Conservation (phyloP, 2,113 vertebrate genomes). For the Lota lota region DNA sequence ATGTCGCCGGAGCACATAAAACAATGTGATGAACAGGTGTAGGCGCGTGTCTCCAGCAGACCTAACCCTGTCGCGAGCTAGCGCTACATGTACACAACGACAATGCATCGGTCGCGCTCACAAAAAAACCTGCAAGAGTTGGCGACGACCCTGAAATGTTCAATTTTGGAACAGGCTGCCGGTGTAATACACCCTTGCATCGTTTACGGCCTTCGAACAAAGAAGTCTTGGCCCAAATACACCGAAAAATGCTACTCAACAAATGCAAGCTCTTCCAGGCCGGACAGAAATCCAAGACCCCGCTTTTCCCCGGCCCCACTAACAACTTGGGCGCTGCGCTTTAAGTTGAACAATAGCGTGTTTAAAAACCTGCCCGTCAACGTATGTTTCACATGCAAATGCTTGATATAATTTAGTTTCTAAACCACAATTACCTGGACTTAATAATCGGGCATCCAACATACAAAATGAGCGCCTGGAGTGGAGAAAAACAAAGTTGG, state of each 20-base stretch:
- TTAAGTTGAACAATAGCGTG: constrained; percentile 58
- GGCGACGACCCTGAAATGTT: too few relatives aligned
- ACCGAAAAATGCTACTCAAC: constrained; percentile 16
- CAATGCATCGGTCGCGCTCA: too few relatives aligned
- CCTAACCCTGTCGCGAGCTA: background rate
- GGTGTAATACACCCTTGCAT: constrained; percentile 53
- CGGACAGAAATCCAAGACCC: constrained; percentile 54
- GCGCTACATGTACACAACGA: too few relatives aligned
- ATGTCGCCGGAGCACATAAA: background rate
- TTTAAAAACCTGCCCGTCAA: constrained; percentile 16
- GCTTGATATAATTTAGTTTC: background rate
- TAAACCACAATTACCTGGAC: constrained; percentile 49
- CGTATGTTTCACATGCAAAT: background rate
- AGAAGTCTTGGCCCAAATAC: constrained; percentile 57
- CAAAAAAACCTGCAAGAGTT: too few relatives aligned
- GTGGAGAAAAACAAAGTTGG: constrained; percentile 75
- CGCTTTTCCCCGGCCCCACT: constrained; percentile 47
- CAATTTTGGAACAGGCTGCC: constrained; percentile 10
- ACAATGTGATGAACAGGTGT: constrained; percentile 10
- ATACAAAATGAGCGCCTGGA: constrained; percentile 46
- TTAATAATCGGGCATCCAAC: constrained; percentile 69
- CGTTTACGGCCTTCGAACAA: constrained; percentile 64
- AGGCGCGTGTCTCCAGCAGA: background rate
- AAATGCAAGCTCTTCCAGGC: constrained; percentile 23
- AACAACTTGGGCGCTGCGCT: constrained; percentile 56